Percentiles rank a stretch among this genome's conserved stretches.
Evolutionary conservation across 2,888 invertebrate genomes (phyloP).

Genomic region (Latrodectus elegans): DNA sequence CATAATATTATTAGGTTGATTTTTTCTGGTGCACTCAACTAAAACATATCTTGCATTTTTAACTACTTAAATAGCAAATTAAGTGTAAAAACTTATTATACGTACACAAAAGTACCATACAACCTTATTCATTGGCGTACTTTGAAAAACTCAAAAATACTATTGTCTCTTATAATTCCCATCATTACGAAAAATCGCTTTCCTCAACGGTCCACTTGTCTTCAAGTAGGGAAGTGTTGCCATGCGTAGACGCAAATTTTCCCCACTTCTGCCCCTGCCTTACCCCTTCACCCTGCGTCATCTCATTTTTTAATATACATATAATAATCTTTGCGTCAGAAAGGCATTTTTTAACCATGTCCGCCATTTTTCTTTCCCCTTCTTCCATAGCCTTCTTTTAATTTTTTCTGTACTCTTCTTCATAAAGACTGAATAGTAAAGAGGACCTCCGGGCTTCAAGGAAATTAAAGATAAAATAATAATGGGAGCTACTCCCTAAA

Average conservation of each 20-base stretch:
- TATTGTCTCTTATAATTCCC: background rate
- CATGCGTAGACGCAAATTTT: slow-evolving; percentile 25
- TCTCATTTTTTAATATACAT: slow-evolving; percentile 69
- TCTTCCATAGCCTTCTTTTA: slow-evolving; percentile 22
- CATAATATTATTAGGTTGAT: too few relatives aligned
- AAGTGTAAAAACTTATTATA: too few relatives aligned
- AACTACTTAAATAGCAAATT: too few relatives aligned
- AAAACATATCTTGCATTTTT: too few relatives aligned
- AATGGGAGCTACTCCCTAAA: slow-evolving; percentile 55
- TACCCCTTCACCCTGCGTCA: slow-evolving; percentile 18
- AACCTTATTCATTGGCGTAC: too few relatives aligned
- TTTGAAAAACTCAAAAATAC: too few relatives aligned
- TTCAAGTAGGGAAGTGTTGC: slow-evolving; percentile 23
- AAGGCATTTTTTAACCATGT: slow-evolving; percentile 35
- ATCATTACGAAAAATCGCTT: slow-evolving; percentile 29
- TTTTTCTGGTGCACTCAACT: too few relatives aligned
- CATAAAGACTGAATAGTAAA: slow-evolving; percentile 63
- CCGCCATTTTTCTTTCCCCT: slow-evolving; percentile 37
- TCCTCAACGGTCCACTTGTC: slow-evolving; percentile 53
- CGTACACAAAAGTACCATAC: too few relatives aligned
- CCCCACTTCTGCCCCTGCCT: slow-evolving; percentile 10
- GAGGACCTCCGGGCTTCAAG: slow-evolving; percentile 51
- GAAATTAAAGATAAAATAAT: slow-evolving; percentile 69
- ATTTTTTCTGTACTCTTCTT: slow-evolving; percentile 41
- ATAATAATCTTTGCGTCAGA: slow-evolving; percentile 66